Conservation (phyloP, 2,888 invertebrate genomes). For the Eupithecia vulgata region DNA sequence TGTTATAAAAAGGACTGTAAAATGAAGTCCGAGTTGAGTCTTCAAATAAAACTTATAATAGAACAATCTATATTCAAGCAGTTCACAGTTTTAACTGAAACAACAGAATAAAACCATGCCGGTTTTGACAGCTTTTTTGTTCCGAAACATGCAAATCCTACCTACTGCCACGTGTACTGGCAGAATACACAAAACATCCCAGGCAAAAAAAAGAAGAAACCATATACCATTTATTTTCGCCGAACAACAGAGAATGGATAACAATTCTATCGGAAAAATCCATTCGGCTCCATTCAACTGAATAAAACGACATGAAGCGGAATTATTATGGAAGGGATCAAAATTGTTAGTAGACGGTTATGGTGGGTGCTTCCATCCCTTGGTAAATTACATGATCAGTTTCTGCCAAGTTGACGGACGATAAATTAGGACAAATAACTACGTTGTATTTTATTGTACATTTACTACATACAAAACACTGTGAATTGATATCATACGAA, state of each 20-base stretch:
- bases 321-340: slow-evolving; percentile 70
- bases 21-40: not conserved
- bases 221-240: slow-evolving; percentile 29
- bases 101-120: not conserved
- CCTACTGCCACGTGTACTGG: slow-evolving; percentile 9
- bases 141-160: slow-evolving; percentile 19
- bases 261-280: slow-evolving; percentile 78
- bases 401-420: slow-evolving; percentile 18
- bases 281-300: slow-evolving; percentile 75
- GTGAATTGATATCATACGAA: not conserved
- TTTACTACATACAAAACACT: not conserved
- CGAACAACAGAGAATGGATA: slow-evolving; percentile 51
- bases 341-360: slow-evolving; percentile 54
- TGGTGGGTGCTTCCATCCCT: slow-evolving; percentile 50
- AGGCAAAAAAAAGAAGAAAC: slow-evolving; percentile 20
- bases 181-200: slow-evolving; percentile 27
- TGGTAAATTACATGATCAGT: slow-evolving; percentile 36
- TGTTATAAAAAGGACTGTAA: not conserved
- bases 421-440: slow-evolving; percentile 21
- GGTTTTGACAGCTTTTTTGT: slow-evolving; percentile 15
- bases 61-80: slow-evolving; percentile 54
- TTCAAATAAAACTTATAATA: no score
- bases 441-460: slow-evolving; percentile 5
- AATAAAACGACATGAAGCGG: slow-evolving; percentile 75
- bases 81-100: not conserved